Conservation (phyloP, 2,888 invertebrate species). For the Lithophane ornitopus region DNA sequence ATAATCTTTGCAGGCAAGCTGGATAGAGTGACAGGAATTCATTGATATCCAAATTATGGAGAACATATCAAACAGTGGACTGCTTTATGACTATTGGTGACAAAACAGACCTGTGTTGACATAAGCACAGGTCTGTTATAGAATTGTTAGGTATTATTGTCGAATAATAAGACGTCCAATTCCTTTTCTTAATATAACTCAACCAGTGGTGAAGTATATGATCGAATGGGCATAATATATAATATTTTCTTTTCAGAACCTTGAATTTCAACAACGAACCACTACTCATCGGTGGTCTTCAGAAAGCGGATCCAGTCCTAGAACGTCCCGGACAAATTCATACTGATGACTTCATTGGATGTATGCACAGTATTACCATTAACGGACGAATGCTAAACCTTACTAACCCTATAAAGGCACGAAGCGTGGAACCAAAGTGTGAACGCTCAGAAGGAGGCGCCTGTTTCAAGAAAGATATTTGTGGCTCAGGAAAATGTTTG, state of each 20-base stretch:
- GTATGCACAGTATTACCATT: conserved; percentile 97
- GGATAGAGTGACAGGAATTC: neutral
- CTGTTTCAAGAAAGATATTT: conserved; percentile 91
- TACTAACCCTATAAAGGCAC: conserved; percentile 93
- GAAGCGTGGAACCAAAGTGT: conserved; percentile 94
- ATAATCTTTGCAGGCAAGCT: neutral
- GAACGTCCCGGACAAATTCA: conserved; percentile 97
- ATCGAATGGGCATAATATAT: neutral
- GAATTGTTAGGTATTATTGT: neutral
- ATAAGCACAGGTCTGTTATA: neutral
- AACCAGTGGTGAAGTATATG: neutral
- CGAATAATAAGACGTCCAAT: neutral
- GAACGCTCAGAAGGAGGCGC: conserved; percentile 92
- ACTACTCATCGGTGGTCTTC: conserved; percentile 95
- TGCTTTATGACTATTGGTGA: neutral
- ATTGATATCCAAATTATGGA: neutral
- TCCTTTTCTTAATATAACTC: neutral
- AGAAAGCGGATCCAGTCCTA: conserved; percentile 95
- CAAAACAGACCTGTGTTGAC: neutral
- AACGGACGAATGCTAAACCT: conserved; percentile 96
- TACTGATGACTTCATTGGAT: conserved; percentile 98
- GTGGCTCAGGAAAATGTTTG: conserved; percentile 93
- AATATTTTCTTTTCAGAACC: conserved; percentile 91
- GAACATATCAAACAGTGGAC: neutral
- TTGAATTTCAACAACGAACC: conserved; percentile 97